These are phyloP conservation scores for Oncorhynchus keta DNA, from an alignment of 2,113 vertebrate species.

Conservation along the genomic window DNA sequence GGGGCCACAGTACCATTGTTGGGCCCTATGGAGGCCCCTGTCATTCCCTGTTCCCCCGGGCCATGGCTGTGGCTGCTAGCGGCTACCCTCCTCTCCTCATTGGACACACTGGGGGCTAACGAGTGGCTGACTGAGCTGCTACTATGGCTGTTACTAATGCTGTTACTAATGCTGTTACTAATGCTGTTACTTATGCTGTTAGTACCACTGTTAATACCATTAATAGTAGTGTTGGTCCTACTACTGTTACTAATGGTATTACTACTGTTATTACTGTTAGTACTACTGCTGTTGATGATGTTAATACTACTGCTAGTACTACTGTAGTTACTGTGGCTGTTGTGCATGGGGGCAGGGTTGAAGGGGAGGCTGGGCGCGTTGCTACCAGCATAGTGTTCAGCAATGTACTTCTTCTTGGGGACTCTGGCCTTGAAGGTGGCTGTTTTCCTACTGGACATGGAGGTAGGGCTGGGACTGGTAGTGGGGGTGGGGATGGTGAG, in stretches of 20 bases:
- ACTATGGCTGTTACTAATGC: neutral
- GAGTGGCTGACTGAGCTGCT: slow-evolving; percentile 41
- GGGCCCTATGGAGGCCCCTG: slow-evolving; percentile 35
- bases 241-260: no score
- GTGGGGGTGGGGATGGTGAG: slow-evolving; percentile 54
- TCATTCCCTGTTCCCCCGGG: slow-evolving; percentile 41
- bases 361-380: slow-evolving; percentile 44
- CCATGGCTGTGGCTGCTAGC: slow-evolving; percentile 45
- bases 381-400: slow-evolving; percentile 77
- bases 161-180: slow-evolving; percentile 29
- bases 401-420: slow-evolving; percentile 87
- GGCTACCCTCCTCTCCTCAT: no score
- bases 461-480: slow-evolving; percentile 20
- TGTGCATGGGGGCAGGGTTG: slow-evolving; percentile 56
- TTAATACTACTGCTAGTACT: neutral
- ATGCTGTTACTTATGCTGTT: neutral
- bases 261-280: slow-evolving; percentile 38
- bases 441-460: slow-evolving; percentile 81
- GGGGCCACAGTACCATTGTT: slow-evolving; percentile 40
- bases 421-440: slow-evolving; percentile 88
- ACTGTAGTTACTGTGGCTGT: slow-evolving; percentile 50
- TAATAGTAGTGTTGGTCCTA: slow-evolving; percentile 12
- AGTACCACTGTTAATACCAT: slow-evolving; percentile 5
- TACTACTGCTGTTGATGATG: neutral
- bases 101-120: no score